Conservation (phyloP, 2,888 invertebrate species). For the Pammene aurita region DNA sequence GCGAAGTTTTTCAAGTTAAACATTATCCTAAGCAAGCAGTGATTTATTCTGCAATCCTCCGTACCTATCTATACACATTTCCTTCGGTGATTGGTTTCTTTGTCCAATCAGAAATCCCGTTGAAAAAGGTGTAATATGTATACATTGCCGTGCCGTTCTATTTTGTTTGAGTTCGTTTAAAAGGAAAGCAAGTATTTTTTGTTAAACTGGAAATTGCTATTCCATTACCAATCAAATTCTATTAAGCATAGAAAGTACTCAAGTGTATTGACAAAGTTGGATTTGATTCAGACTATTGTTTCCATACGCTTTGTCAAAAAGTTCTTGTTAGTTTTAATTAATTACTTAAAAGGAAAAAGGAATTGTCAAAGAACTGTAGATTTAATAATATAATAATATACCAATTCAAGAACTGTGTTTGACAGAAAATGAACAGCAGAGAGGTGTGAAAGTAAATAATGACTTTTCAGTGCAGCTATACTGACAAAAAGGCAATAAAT, state of each 20-base stretch:
- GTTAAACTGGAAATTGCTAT: not conserved
- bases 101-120: not conserved
- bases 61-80: constrained; percentile 1
- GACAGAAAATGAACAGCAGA: too few species aligned
- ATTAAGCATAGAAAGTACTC: not conserved
- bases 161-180: constrained; percentile 2
- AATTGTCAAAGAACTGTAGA: too few species aligned
- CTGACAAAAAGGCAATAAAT: too few species aligned
- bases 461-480: too few species aligned
- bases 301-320: constrained; percentile 2
- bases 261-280: not conserved
- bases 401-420: too few species aligned
- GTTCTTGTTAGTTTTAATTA: constrained; percentile 7
- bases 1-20: not conserved
- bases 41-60: not conserved
- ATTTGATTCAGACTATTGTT: constrained; percentile 1
- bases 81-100: constrained; percentile 12
- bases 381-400: too few species aligned
- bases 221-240: constrained; percentile 7
- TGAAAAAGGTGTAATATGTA: not conserved
- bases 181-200: not conserved
- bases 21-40: not conserved
- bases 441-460: too few species aligned
- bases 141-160: not conserved
- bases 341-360: not conserved